phyloP scores from a whole-genome alignment of 2,113 vertebrate genomes.

The Sphyrna mokarran region DNA sequence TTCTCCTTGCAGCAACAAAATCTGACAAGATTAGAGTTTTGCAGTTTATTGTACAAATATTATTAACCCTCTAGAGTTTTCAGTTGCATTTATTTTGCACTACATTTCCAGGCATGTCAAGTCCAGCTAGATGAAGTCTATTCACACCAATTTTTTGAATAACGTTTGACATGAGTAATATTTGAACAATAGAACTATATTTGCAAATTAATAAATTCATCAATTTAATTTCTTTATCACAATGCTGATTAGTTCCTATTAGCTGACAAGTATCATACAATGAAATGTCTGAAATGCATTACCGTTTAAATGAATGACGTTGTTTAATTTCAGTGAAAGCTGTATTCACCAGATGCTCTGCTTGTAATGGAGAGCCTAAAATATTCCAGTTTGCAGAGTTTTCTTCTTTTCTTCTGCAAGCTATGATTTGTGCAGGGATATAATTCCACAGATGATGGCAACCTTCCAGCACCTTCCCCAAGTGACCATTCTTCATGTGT shows the following conservation, averaged over 20 bases:
- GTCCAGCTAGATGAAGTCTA: constrained; percentile 9
- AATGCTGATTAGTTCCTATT: not conserved
- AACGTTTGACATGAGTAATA: not conserved
- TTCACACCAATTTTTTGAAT: constrained; percentile 1
- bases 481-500: constrained; percentile 29
- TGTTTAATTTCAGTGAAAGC: not conserved
- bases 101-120: constrained; percentile 10
- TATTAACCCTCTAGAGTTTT: constrained; percentile 85
- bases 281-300: not conserved
- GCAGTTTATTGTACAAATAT: constrained; percentile 85
- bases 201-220: constrained; percentile 1
- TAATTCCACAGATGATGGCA: not conserved
- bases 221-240: not conserved
- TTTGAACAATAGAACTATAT: not conserved
- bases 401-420: not conserved
- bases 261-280: not conserved
- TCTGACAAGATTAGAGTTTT: constrained; percentile 86
- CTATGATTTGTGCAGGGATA: not conserved
- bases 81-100: constrained; percentile 68
- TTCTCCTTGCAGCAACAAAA: constrained; percentile 80
- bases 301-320: not conserved
- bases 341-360: not conserved
- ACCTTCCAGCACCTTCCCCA: constrained; percentile 1
- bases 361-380: not conserved
- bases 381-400: not conserved